A percentile compares a stretch with the other conserved stretches of the same genome.
Conservation (phyloP, 64 coral and sea anemone genomes). For the Hydrozoanthus tunicans region DNA sequence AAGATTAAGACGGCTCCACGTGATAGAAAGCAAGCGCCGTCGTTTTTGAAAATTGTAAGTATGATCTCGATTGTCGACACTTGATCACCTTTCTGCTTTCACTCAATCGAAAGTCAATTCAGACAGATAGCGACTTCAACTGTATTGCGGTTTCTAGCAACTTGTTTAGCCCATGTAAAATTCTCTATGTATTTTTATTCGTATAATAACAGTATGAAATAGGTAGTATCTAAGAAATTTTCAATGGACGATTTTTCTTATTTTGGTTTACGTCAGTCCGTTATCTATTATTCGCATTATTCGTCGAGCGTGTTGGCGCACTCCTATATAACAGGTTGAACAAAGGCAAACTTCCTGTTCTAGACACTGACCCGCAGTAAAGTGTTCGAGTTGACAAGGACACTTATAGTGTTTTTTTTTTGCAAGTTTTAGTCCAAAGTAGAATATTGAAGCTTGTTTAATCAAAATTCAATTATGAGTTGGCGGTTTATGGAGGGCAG, state of each 20-base stretch:
- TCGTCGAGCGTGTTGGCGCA: neutral
- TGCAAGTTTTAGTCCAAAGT: too few species aligned
- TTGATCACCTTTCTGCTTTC: neutral
- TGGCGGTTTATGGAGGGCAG: too few species aligned
- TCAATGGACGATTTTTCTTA: neutral
- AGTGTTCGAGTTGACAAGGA: too few species aligned
- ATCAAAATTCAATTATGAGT: too few species aligned
- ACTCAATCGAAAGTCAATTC: neutral
- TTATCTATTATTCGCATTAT: neutral
- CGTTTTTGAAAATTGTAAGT: conserved; percentile 22
- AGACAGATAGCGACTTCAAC: neutral
- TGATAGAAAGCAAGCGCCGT: conserved; percentile 1
- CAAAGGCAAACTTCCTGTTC: conserved; percentile 33
- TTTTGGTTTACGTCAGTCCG: neutral
- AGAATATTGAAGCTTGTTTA: too few species aligned
- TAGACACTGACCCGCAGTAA: too few species aligned
- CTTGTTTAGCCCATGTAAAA: too few species aligned
- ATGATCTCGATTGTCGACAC: neutral
- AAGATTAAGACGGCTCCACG: neutral
- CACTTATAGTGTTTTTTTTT: too few species aligned
- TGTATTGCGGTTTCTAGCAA: too few species aligned
- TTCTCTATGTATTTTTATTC: too few species aligned
- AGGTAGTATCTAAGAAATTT: too few species aligned
- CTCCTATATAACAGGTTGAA: conserved; percentile 35
- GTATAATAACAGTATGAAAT: too few species aligned